Evolutionary conservation across 1,140 invertebrate species (phyloP).

Genomic region (Theocolax elegans): DNA sequence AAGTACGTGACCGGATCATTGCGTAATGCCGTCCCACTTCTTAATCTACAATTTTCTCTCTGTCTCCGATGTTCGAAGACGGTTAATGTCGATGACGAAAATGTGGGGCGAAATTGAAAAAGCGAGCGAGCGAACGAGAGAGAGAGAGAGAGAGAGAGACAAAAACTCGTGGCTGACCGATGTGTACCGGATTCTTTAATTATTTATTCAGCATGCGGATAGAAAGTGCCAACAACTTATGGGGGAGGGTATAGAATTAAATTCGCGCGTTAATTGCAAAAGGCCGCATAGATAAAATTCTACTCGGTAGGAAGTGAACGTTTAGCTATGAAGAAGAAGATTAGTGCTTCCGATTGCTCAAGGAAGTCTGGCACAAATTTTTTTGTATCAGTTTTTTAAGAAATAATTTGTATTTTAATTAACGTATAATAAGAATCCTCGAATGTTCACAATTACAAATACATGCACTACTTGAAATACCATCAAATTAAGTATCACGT

Average conservation of each 20-base stretch:
- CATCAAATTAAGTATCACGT: no score
- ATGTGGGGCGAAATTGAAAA: neutral
- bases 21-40: conserved; percentile 24
- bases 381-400: neutral
- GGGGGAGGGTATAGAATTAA: conserved; percentile 7
- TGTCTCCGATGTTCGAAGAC: neutral
- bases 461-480: no score
- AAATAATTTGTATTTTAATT: no score
- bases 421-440: no score
- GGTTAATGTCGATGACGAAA: neutral
- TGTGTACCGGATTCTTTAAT: conserved; percentile 4
- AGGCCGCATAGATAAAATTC: no score
- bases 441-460: no score
- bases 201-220: conserved; percentile 17
- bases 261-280: conserved; percentile 26
- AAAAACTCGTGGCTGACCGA: no score
- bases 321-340: neutral
- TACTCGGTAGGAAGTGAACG: neutral
- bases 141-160: no score
- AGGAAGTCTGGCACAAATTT: conserved; percentile 4
- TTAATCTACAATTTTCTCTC: conserved; percentile 15
- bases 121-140: no score
- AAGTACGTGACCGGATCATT: conserved; percentile 14
- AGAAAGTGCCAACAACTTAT: conserved; percentile 1
- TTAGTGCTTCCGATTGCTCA: conserved; percentile 18